These are phyloP conservation scores for Danio rerio DNA, from an alignment of 2,113 vertebrate species.

Conservation along the genomic window DNA sequence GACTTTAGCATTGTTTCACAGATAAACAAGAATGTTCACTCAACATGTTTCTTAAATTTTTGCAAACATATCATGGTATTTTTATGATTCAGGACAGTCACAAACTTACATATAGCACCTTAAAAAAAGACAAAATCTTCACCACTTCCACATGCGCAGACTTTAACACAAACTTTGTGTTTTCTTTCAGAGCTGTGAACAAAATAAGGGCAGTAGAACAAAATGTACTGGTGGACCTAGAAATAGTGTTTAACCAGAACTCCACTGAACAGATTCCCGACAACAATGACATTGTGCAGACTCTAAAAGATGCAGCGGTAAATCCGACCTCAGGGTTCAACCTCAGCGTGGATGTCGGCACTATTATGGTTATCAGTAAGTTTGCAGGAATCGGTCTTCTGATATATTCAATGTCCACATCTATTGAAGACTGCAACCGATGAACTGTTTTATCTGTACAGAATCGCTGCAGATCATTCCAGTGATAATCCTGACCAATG, in stretches of 20 bases:
- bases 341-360: neutral
- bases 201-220: neutral
- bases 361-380: constrained; percentile 36
- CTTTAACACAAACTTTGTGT: neutral
- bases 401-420: too few relatives aligned
- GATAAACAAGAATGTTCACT: too few relatives aligned
- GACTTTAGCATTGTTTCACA: too few relatives aligned
- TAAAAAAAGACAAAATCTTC: neutral
- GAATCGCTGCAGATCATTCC: constrained; percentile 5
- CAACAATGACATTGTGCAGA: neutral
- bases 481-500: constrained; percentile 33
- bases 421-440: too few relatives aligned
- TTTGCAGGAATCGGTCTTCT: neutral
- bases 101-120: too few relatives aligned
- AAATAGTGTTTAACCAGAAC: constrained; percentile 40
- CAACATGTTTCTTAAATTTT: too few relatives aligned
- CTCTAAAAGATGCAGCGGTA: neutral
- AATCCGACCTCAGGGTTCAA: neutral
- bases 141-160: neutral
- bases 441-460: neutral
- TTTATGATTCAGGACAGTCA: too few relatives aligned
- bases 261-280: constrained; percentile 3
- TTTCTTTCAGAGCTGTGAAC: neutral
- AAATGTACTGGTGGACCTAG: constrained; percentile 16
- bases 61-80: too few relatives aligned